Percentiles rank a stretch among this genome's conserved stretches.
Conservation (phyloP, 2,888 invertebrate genomes). For the Lasiommata megera region DNA sequence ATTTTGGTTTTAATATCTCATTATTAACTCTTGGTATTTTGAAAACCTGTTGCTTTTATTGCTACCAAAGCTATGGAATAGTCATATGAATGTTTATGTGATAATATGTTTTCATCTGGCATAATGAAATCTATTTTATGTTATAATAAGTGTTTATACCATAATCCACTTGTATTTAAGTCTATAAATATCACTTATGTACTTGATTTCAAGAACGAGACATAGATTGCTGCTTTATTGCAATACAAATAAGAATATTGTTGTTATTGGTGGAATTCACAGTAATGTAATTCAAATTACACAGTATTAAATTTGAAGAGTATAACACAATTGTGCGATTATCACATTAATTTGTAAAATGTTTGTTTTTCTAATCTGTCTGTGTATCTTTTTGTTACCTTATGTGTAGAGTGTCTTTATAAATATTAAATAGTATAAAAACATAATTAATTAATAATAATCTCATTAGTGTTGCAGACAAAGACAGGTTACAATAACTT, state of each 20-base stretch:
- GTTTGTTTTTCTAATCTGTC: too few species aligned
- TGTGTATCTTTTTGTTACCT: too few species aligned
- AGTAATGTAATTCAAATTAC: not conserved
- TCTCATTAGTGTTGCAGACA: too few species aligned
- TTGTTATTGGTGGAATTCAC: not conserved
- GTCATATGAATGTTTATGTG: constrained; percentile 3
- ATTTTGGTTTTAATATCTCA: too few species aligned
- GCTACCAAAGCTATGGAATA: constrained; percentile 5
- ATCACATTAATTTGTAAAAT: not conserved
- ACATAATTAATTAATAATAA: too few species aligned
- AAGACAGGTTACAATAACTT: too few species aligned
- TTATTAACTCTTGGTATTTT: not conserved
- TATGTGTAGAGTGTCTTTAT: too few species aligned
- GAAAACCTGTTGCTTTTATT: not conserved
- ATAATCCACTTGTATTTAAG: not conserved
- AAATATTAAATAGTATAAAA: too few species aligned
- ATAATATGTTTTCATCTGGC: not conserved
- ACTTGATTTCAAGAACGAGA: constrained; percentile 15
- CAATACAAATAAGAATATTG: not conserved
- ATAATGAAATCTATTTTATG: not conserved
- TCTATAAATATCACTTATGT: constrained; percentile 14
- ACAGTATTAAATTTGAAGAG: too few species aligned
- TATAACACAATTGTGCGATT: not conserved
- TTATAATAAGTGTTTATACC: not conserved
- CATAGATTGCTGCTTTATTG: constrained; percentile 1